A percentile compares a stretch with the other conserved stretches of the same genome.
Conservation (phyloP, 2,113 vertebrate genomes). For the Sturnira hondurensis region DNA sequence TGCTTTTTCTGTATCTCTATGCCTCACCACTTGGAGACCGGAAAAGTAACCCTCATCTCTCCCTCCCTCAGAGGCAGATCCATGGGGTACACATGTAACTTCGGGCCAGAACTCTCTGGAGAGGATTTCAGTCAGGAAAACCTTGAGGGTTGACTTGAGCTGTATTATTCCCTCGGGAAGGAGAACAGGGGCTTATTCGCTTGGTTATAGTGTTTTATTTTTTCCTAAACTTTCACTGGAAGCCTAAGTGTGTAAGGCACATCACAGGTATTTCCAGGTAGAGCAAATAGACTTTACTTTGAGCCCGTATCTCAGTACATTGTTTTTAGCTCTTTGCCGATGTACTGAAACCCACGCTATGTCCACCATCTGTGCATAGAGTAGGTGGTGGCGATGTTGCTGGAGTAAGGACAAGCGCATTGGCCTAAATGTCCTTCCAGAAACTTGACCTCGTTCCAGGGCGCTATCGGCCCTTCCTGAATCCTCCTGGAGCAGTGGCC, state of each 20-base stretch:
- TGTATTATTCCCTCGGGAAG: background rate
- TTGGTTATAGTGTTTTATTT: background rate
- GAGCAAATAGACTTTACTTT: background rate
- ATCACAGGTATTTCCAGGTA: background rate
- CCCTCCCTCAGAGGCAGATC: background rate
- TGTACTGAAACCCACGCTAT: background rate
- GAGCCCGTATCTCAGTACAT: background rate
- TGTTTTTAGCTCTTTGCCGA: background rate
- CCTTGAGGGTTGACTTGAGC: background rate
- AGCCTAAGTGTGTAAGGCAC: background rate
- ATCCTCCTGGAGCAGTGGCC: background rate
- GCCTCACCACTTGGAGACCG: background rate
- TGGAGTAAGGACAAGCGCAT: background rate
- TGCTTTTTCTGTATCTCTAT: background rate
- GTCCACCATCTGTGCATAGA: background rate
- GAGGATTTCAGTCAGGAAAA: background rate
- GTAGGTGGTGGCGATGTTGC: no score
- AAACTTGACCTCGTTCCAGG: background rate
- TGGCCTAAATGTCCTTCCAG: background rate
- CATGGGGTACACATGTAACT: background rate
- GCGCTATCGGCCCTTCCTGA: background rate
- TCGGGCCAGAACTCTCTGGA: background rate
- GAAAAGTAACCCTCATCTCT: background rate
- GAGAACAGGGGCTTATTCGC: background rate
- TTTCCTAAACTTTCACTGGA: background rate